Evolutionary conservation across 35 echinoderm and acorn worm species (phyloP), one percentile per base, ranked within the genome.

Genomic region (Holothuria glaberrima): DNA sequence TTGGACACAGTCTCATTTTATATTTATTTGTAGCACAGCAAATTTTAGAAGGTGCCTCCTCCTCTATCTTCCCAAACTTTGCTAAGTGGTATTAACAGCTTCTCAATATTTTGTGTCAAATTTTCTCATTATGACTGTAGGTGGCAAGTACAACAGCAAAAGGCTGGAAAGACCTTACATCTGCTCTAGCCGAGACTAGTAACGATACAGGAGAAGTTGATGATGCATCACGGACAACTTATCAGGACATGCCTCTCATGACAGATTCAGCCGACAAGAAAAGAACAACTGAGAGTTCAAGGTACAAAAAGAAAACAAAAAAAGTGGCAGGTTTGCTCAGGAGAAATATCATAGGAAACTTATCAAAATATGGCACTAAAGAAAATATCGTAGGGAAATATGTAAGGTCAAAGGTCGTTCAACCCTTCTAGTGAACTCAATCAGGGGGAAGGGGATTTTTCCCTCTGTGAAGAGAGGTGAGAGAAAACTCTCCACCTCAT

Each of bases 161-260:
- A 38, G 80, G 80, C 31, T 84, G 80, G 80, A 21, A 30, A 12
- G 80, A 84, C 30, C 31, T 84, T 31, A 84, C 80, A 18, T 31
- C 80, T 29, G 14, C 80, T 4, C 57, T 84, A 30, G 3, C 34
- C 19, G 80, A 84, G 80, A 56, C 27, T 63, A 34, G 6, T 21
- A 30, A 27, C 4, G 45, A 9, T 20, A 57, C 13, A 16, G 30
- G 22, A 33, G 80, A 84, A n/a, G 57, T 29, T 41, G 79, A 84
- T 2, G 54, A 84, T 13, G 19, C 20, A 60, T 13, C 5, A 22
- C 26, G 4, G 22, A 25, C 80, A 9, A 58, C 80, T 7, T 84
- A 84, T 54, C 80, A 84, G 56, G 80, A 84, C 80, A 84, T 84
- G 80, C 80, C 80, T n/a, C 80, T 84, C 28, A 84, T 84, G 80